Evolutionary conservation across 2,888 invertebrate species (phyloP).

Genomic region (Dasypolia templi): DNA sequence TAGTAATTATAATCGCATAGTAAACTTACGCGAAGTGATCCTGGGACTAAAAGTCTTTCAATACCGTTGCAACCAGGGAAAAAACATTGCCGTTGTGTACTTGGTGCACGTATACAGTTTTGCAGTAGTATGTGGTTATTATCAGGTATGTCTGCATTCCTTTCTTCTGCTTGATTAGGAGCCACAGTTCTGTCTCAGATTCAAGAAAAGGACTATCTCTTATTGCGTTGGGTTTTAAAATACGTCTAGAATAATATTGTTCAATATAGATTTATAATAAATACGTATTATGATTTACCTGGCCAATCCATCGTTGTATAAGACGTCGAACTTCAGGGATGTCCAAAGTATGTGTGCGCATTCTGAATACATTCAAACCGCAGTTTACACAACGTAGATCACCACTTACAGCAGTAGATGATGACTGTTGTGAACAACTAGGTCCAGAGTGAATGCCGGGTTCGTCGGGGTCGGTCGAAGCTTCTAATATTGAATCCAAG

Average conservation of each 20-base stretch:
- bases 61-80: not conserved
- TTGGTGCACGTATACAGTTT: not conserved
- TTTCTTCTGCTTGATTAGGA: not conserved
- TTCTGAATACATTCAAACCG: conserved; percentile 22
- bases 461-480: no score
- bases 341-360: conserved; percentile 16
- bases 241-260: not conserved
- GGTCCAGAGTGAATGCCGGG: no score
- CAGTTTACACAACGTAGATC: conserved; percentile 21
- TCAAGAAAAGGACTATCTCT: not conserved
- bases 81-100: conserved; percentile 2
- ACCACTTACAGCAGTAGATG: not conserved
- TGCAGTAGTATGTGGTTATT: not conserved
- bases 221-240: not conserved
- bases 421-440: no score
- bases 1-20: conserved; percentile 22
- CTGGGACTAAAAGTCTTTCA: conserved; percentile 10
- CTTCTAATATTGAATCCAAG: no score
- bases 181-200: not conserved
- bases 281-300: conserved; percentile 16
- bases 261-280: not conserved
- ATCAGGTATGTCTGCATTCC: not conserved
- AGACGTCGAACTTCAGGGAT: conserved; percentile 16
- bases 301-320: conserved; percentile 20
- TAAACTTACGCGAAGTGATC: not conserved